Evolutionary conservation across 2,888 invertebrate species (phyloP), one percentile per base, ranked within the genome.

Genomic region (Margaritifera margaritifera): DNA sequence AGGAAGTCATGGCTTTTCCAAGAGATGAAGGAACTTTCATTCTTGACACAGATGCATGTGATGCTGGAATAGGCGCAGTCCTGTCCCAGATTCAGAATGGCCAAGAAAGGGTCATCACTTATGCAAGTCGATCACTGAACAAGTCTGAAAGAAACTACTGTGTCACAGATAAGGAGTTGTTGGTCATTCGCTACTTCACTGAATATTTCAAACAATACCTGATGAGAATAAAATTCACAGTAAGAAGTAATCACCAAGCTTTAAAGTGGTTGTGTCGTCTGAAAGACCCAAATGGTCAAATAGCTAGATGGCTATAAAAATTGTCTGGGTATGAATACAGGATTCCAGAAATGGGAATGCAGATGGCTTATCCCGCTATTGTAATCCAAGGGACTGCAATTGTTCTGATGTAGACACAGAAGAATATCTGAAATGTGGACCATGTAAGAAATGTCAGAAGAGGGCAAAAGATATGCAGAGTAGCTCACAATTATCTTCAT

Each of bases 11-110:
- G 61, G 65, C 66, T 18, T 70, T 64, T 60, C 69, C 72, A 20
- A 58, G 55, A 22, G 53, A 57, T 55, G 24, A 54, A n/a, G 56
- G 54, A 42, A 55, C 51, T 20, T 74, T 70, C 54, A 66, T 73
- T 4, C 24, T 77, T 8, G 72, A 77, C 62, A 71, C 69, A 19
- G 77, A 77, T 70, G 77, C 70, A 5, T 62, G 74, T 58, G 69
- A 66, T 65, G 31, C 53, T 50, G 68, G 74, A 6, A 62, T 72
- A 25, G 71, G 71, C 6, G 68, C 67, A 52, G 78, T 78, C 18
- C 61, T 74, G 15, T 63, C 55, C 19, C 69, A 75, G 55, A 58
- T 67, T 18, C 68, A 72, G 52, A 60, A 69, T 55, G 72, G 58
- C 1, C 8, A 54, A 15, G 68, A 66, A 53, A 62, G 68, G 42